Percentiles rank a stretch among this genome's conserved stretches.
phyloP scores from a whole-genome alignment of 2,113 vertebrate species.

The Oostethus manadensis region DNA sequence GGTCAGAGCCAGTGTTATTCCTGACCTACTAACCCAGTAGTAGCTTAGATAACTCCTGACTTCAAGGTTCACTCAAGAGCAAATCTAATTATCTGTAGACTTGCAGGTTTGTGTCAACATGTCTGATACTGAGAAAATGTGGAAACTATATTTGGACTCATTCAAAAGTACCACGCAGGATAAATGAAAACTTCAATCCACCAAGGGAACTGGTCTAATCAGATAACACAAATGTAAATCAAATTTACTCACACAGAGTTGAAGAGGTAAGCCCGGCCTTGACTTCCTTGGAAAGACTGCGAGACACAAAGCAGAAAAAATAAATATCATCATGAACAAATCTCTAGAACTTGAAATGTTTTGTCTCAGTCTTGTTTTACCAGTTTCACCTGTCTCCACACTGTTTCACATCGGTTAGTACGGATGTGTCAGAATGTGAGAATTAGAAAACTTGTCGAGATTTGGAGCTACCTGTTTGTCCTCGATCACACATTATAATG shows the following conservation, averaged over 20 bases:
- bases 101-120: slow-evolving; percentile 26
- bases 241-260: slow-evolving; percentile 87
- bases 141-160: not conserved
- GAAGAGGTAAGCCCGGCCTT: slow-evolving; percentile 91
- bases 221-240: not conserved
- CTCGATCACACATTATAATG: too few relatives aligned
- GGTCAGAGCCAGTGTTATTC: not conserved
- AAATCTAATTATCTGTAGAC: slow-evolving; percentile 29
- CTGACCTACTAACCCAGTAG: slow-evolving; percentile 40
- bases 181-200: not conserved
- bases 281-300: slow-evolving; percentile 93
- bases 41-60: slow-evolving; percentile 12
- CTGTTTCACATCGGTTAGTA: not conserved
- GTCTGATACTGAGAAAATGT: slow-evolving; percentile 14
- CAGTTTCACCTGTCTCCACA: not conserved
- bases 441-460: too few relatives aligned
- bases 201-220: not conserved
- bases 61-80: slow-evolving; percentile 30
- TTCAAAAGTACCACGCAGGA: not conserved
- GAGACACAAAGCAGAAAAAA: slow-evolving; percentile 10
- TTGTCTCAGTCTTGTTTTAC: slow-evolving; percentile 3
- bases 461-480: too few relatives aligned
- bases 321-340: not conserved
- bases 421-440: too few relatives aligned
- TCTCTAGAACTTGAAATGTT: not conserved